These are phyloP conservation scores for Hydriomena furcata DNA, from an alignment of 2,888 invertebrate species.

Conservation along the genomic window DNA sequence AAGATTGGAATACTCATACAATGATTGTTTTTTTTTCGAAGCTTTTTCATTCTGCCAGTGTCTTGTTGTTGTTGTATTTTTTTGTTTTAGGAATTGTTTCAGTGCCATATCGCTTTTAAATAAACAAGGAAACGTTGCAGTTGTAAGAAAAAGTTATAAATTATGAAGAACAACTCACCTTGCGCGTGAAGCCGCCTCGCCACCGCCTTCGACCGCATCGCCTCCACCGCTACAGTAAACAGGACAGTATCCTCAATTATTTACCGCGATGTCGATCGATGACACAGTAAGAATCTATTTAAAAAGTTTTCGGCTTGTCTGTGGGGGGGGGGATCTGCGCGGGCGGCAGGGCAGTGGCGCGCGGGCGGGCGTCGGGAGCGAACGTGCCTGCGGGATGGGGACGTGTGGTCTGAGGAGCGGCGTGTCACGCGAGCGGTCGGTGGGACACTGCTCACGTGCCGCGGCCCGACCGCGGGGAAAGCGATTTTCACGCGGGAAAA, in stretches of 20 bases:
- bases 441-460: constrained; percentile 81
- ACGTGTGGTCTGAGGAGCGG: constrained; percentile 58
- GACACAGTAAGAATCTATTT: constrained; percentile 46
- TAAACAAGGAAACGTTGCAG: neutral
- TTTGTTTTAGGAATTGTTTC: too few relatives aligned
- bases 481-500: constrained; percentile 81
- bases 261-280: constrained; percentile 59
- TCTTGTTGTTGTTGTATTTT: too few relatives aligned
- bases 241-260: constrained; percentile 62
- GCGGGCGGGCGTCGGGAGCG: constrained; percentile 66
- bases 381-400: constrained; percentile 56
- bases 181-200: constrained; percentile 87
- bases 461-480: constrained; percentile 74
- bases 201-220: constrained; percentile 89
- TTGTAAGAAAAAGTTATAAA: constrained; percentile 14
- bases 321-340: constrained; percentile 48
- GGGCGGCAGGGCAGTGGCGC: constrained; percentile 67
- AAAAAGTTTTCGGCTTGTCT: constrained; percentile 57
- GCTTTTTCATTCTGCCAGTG: constrained; percentile 4
- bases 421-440: constrained; percentile 80
- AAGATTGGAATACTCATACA: neutral
- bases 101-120: too few relatives aligned
- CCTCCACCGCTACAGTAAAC: constrained; percentile 58
- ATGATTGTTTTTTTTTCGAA: neutral
- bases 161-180: constrained; percentile 75